Conservation (phyloP, 35 echinoderm and acorn worm species). For the Anneissia japonica region DNA sequence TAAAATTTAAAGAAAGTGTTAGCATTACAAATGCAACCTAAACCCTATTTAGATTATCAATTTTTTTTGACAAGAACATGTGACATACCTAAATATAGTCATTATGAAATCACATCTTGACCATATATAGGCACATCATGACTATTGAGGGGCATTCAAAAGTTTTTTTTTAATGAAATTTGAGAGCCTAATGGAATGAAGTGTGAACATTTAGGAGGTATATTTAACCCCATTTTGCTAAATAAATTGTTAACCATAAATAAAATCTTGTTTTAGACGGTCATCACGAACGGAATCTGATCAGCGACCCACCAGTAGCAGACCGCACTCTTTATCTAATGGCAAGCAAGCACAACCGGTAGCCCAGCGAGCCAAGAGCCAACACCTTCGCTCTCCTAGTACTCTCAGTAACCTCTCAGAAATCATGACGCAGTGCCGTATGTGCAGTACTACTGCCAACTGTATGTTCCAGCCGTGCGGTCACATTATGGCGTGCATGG, state of each 20-base stretch:
- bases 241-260: too few relatives aligned
- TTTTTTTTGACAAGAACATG: not conserved
- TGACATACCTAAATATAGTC: not conserved
- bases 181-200: too few relatives aligned
- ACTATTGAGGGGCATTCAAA: too few relatives aligned
- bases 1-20: too few relatives aligned
- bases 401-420: slow-evolving; percentile 33
- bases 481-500: slow-evolving; percentile 71
- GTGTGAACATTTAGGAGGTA: too few relatives aligned
- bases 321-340: not conserved
- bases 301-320: not conserved
- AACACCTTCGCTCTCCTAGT: not conserved
- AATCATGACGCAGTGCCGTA: slow-evolving; percentile 54
- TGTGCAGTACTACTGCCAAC: slow-evolving; percentile 73
- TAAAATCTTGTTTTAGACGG: not conserved
- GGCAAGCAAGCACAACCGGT: not conserved
- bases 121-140: slow-evolving; percentile 1
- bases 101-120: not conserved
- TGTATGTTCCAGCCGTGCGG: slow-evolving; percentile 70
- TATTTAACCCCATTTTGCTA: too few relatives aligned
- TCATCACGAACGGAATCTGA: not conserved
- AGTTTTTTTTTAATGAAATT: too few relatives aligned
- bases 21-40: too few relatives aligned
- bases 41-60: not conserved
- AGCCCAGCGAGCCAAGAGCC: not conserved